Conservation (phyloP, 1,140 invertebrate species). For the Sycophila sp. region DNA sequence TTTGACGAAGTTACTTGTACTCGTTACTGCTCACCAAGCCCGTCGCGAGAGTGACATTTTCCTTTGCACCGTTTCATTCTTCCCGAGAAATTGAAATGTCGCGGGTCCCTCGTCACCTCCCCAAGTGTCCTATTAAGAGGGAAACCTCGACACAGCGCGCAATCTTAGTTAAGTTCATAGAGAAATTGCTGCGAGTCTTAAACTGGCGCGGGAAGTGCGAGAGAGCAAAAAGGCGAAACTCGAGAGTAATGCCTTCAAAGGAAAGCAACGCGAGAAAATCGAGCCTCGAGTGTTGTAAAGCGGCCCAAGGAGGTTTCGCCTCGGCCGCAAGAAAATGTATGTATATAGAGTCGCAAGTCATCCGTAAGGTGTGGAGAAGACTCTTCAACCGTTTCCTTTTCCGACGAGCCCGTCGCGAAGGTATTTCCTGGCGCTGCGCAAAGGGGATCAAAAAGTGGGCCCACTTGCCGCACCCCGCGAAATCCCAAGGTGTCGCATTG, state of each 20-base stretch:
- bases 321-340: background rate
- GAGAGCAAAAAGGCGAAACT: background rate
- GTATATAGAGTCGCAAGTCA: slow-evolving; percentile 1
- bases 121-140: slow-evolving; percentile 22
- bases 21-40: slow-evolving; percentile 18
- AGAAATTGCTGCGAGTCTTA: background rate
- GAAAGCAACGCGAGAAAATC: slow-evolving; percentile 11
- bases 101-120: background rate
- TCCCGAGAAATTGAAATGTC: slow-evolving; percentile 34
- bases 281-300: background rate
- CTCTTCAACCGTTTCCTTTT: background rate
- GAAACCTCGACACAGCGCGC: background rate
- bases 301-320: background rate
- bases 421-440: too few species aligned
- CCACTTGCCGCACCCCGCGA: background rate
- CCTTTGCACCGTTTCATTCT: slow-evolving; percentile 21
- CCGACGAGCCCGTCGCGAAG: background rate
- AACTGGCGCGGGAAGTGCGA: background rate
- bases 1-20: slow-evolving; percentile 10
- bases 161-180: slow-evolving; percentile 27
- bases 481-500: background rate
- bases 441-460: background rate
- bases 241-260: background rate
- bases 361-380: background rate
- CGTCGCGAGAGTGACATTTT: background rate